Conservation (phyloP, 1,140 invertebrate genomes). For the Rhynchophorus ferrugineus region DNA sequence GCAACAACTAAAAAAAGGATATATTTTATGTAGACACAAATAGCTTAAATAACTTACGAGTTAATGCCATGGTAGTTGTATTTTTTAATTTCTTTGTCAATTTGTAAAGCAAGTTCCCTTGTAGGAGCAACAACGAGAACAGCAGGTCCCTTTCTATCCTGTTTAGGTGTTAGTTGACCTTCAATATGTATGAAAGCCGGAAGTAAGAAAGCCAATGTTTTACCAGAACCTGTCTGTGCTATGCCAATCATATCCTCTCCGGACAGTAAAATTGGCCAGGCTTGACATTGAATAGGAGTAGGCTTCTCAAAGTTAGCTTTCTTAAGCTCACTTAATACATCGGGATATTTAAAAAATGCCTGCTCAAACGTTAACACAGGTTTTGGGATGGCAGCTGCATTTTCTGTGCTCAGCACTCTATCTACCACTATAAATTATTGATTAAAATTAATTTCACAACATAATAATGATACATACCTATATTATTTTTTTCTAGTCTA, state of each 20-base stretch:
- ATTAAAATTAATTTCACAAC: too few species aligned
- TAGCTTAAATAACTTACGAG: slow-evolving; percentile 51
- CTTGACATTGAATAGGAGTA: slow-evolving; percentile 85
- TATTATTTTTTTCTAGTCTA: slow-evolving; percentile 61
- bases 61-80: slow-evolving; percentile 77
- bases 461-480: too few species aligned
- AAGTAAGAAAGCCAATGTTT: slow-evolving; percentile 84
- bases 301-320: slow-evolving; percentile 76
- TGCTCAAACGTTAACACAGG: slow-evolving; percentile 78
- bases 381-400: slow-evolving; percentile 61
- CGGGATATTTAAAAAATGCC: slow-evolving; percentile 74
- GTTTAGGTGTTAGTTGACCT: slow-evolving; percentile 57
- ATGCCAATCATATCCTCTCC: slow-evolving; percentile 89
- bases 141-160: slow-evolving; percentile 68
- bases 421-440: too few species aligned
- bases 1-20: slow-evolving; percentile 28
- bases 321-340: slow-evolving; percentile 72
- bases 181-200: slow-evolving; percentile 61
- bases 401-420: slow-evolving; percentile 42
- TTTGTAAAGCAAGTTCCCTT: slow-evolving; percentile 83
- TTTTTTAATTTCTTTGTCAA: slow-evolving; percentile 81
- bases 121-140: slow-evolving; percentile 85
- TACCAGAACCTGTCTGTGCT: slow-evolving; percentile 87
- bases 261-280: slow-evolving; percentile 80
- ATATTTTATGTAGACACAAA: not conserved